Evolutionary conservation across 2,113 vertebrate genomes (phyloP).

Genomic region (Calypte anna): DNA sequence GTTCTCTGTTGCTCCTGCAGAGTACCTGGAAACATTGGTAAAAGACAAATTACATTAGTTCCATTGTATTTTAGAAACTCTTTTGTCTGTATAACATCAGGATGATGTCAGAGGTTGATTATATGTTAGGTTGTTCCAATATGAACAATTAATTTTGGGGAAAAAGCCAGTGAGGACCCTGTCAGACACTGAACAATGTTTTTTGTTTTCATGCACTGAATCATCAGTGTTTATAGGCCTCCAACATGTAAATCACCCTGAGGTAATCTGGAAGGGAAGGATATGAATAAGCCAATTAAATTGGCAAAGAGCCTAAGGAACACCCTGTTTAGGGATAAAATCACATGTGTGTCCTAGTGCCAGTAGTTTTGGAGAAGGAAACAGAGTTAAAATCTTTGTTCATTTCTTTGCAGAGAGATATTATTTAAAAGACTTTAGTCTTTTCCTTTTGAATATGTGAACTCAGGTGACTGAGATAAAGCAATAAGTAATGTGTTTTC

Average conservation of each 20-base stretch:
- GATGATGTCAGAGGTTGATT: slow-evolving; percentile 43
- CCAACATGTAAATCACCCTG: slow-evolving; percentile 63
- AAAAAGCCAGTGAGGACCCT: slow-evolving; percentile 44
- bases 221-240: slow-evolving; percentile 69
- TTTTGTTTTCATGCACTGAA: slow-evolving; percentile 59
- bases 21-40: not conserved
- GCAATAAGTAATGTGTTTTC: not conserved
- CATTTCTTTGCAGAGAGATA: not conserved
- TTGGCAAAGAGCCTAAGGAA: slow-evolving; percentile 68
- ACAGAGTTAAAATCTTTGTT: slow-evolving; percentile 36
- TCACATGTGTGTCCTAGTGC: slow-evolving; percentile 45
- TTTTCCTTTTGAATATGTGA: not conserved
- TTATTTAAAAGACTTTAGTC: not conserved
- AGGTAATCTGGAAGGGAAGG: slow-evolving; percentile 73
- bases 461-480: slow-evolving; percentile 8
- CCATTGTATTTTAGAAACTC: slow-evolving; percentile 23
- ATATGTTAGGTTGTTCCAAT: slow-evolving; percentile 5
- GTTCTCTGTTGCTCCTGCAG: not conserved
- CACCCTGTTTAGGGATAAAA: slow-evolving; percentile 73
- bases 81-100: not conserved
- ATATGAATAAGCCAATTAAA: slow-evolving; percentile 73
- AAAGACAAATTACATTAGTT: not conserved
- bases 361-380: slow-evolving; percentile 58
- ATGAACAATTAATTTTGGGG: slow-evolving; percentile 47
- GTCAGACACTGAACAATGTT: slow-evolving; percentile 46